A percentile compares a stretch with the other conserved stretches of the same genome.
These are phyloP conservation scores for Syngnathus typhle DNA, from an alignment of 2,113 vertebrate genomes.

Conservation along the genomic window DNA sequence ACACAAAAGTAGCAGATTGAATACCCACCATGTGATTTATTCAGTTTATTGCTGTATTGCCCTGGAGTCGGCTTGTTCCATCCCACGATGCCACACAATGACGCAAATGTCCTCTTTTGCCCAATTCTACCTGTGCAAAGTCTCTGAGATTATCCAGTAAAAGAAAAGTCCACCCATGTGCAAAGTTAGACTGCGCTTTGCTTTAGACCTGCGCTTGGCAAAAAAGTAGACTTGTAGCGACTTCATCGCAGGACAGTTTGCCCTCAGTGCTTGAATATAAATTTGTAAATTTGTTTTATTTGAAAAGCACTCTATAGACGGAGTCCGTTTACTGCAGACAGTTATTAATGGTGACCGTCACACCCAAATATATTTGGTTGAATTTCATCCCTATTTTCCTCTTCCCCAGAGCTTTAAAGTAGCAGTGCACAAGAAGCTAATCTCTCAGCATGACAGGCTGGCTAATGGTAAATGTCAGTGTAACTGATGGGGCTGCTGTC, in stretches of 20 bases:
- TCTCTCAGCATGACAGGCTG: constrained; percentile 50
- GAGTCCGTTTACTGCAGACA: not conserved
- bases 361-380: constrained; percentile 19
- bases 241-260: not conserved
- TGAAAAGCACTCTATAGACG: not conserved
- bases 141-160: no score
- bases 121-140: no score
- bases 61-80: no score
- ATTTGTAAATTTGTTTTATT: not conserved
- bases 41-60: no score
- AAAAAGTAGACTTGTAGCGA: no score
- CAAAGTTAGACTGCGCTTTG: no score
- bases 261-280: not conserved
- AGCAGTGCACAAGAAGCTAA: constrained; percentile 32
- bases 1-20: no score
- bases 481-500: constrained; percentile 56
- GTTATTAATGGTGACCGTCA: not conserved
- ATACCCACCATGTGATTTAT: no score
- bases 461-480: constrained; percentile 57
- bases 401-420: constrained; percentile 22
- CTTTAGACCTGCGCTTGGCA: no score
- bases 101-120: no score
- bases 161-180: no score
- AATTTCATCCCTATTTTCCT: constrained; percentile 18
- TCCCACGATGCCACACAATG: no score